Evolutionary conservation across 2,797 vertebrate species (phyloP).

Genomic region (Zalophus californianus): DNA sequence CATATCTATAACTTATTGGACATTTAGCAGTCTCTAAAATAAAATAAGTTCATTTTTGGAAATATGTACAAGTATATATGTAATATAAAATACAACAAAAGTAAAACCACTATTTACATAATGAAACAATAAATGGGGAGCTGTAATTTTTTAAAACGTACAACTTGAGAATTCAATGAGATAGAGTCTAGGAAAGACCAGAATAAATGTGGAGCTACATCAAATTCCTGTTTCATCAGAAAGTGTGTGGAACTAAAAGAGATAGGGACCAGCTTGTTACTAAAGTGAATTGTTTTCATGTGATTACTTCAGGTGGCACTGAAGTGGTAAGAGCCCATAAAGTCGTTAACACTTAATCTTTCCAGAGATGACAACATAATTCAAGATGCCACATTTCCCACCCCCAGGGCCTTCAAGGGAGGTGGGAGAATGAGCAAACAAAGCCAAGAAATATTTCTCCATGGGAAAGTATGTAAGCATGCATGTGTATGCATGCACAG

Average conservation of each 20-base stretch:
- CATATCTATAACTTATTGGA: not conserved
- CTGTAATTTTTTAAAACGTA: not conserved
- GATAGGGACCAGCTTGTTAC: not conserved
- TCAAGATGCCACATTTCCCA: slow-evolving; percentile 38
- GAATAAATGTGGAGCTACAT: slow-evolving; percentile 18
- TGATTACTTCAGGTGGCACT: slow-evolving; percentile 9
- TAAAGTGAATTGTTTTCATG: not conserved
- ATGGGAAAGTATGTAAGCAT: not conserved
- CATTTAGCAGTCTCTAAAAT: slow-evolving; percentile 6
- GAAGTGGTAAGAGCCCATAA: slow-evolving; percentile 38
- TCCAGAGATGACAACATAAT: slow-evolving; percentile 53
- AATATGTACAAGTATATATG: not conserved
- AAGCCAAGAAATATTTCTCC: slow-evolving; percentile 56
- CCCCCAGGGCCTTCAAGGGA: slow-evolving; percentile 48
- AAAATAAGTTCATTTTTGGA: not conserved
- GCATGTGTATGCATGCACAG: not conserved
- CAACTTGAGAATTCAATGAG: not conserved
- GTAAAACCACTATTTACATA: not conserved
- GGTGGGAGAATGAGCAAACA: slow-evolving; percentile 38
- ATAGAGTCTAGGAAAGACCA: slow-evolving; percentile 20
- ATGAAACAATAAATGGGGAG: not conserved
- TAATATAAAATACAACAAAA: not conserved
- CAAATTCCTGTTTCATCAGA: slow-evolving; percentile 30
- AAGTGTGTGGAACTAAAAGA: not conserved
- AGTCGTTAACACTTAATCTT: slow-evolving; percentile 42